Percentiles rank a stretch among this genome's conserved stretches.
phyloP scores from a whole-genome alignment of 2,797 vertebrate species.

The Ctenopoma multispine region DNA sequence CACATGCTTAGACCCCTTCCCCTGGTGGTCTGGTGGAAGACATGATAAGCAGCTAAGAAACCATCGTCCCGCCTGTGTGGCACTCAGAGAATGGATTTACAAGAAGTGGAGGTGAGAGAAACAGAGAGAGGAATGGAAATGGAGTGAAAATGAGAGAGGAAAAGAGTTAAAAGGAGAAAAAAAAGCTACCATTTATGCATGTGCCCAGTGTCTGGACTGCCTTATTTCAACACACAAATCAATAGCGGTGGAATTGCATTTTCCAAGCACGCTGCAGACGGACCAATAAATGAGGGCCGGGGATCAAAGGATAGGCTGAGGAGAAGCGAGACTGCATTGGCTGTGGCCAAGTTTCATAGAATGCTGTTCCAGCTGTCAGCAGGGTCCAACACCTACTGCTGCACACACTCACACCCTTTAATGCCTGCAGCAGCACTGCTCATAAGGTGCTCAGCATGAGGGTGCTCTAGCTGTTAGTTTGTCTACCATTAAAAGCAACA shows the following conservation, averaged over 20 bases:
- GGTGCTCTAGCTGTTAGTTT: slow-evolving; percentile 34
- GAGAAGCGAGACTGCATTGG: slow-evolving; percentile 46
- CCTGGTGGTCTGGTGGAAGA: slow-evolving; percentile 68
- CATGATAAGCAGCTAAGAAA: slow-evolving; percentile 71
- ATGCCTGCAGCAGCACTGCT: slow-evolving; percentile 38
- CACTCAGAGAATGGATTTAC: slow-evolving; percentile 57
- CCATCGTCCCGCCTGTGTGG: slow-evolving; percentile 45
- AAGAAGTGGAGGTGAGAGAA: slow-evolving; percentile 27
- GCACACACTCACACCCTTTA: slow-evolving; percentile 31
- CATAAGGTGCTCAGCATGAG: slow-evolving; percentile 44
- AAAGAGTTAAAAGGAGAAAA: slow-evolving; percentile 3
- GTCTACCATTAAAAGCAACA: slow-evolving; percentile 47
- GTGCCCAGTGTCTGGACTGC: slow-evolving; percentile 51
- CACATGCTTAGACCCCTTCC: slow-evolving; percentile 66
- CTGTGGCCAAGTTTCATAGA: slow-evolving; percentile 53
- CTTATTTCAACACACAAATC: slow-evolving; percentile 77
- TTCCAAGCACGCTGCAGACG: slow-evolving; percentile 56
- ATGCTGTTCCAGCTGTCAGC: slow-evolving; percentile 56
- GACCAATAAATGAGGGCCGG: slow-evolving; percentile 63
- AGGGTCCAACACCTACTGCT: slow-evolving; percentile 48
- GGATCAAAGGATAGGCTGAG: slow-evolving; percentile 54
- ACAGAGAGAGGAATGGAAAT: slow-evolving; percentile 25
- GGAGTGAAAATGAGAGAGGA: slow-evolving; percentile 19
- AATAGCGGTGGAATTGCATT: slow-evolving; percentile 71
- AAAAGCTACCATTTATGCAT: slow-evolving; percentile 38